These are phyloP conservation scores for Drosophila recens DNA, from an alignment of 2,888 invertebrate species.

Conservation along the genomic window DNA sequence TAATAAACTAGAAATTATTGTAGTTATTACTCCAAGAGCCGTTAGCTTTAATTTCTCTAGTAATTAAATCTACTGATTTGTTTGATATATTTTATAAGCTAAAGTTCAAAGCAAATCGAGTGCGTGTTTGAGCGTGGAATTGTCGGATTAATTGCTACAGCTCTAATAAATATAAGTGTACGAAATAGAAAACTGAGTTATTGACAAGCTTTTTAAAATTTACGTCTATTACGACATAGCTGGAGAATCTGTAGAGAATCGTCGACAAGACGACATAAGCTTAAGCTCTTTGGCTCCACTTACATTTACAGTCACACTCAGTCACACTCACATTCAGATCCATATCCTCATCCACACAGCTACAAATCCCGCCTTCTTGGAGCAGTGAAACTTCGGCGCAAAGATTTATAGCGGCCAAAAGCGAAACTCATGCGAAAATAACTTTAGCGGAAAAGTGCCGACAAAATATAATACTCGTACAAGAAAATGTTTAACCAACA, in stretches of 20 bases:
- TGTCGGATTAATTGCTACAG: conserved; percentile 72
- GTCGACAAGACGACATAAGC: conserved; percentile 35
- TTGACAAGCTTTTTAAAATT: conserved; percentile 61
- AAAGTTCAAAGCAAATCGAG: conserved; percentile 14
- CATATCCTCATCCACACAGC: conserved; percentile 6
- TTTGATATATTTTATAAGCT: conserved; percentile 5
- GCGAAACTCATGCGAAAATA: conserved; percentile 73
- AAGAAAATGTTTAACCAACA: conserved; percentile 77
- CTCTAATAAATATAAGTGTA: conserved; percentile 37
- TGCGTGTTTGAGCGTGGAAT: conserved; percentile 53
- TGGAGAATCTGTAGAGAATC: conserved; percentile 3
- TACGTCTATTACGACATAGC: conserved; percentile 20
- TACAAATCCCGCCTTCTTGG: conserved; percentile 20
- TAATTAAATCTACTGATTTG: conserved; percentile 12
- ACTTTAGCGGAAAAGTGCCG: conserved; percentile 80
- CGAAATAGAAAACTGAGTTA: conserved; percentile 52
- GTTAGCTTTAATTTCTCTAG: neutral
- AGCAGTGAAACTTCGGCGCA: conserved; percentile 44
- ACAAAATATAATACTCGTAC: conserved; percentile 61
- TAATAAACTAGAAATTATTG: neutral
- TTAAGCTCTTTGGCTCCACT: conserved; percentile 58
- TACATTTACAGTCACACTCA: neutral
- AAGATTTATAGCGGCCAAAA: conserved; percentile 70
- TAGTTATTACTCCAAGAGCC: neutral
- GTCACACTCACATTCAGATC: neutral